Percentiles rank a stretch among this genome's conserved stretches.
Evolutionary conservation across 1,140 invertebrate genomes (phyloP).

Genomic region (Pseudomyrmex cubaensis): DNA sequence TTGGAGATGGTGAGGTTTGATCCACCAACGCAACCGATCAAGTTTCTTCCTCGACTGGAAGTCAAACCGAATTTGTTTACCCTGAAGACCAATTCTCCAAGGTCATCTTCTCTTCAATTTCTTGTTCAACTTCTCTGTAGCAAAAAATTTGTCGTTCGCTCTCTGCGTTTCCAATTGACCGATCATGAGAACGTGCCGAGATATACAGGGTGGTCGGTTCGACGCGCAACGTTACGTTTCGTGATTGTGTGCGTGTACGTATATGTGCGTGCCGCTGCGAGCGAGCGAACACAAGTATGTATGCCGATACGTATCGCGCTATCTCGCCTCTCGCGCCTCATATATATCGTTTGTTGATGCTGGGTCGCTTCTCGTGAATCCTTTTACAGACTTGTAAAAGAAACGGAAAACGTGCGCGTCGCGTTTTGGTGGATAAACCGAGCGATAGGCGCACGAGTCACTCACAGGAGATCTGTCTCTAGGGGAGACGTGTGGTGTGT

Average conservation of each 20-base stretch:
- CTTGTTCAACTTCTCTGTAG: no score
- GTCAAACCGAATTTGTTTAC: no score
- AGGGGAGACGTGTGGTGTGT: not conserved
- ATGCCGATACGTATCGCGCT: conserved; percentile 79
- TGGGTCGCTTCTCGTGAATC: conserved; percentile 77
- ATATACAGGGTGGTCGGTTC: no score
- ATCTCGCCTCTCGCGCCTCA: conserved; percentile 77
- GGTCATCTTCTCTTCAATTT: no score
- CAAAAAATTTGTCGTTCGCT: no score
- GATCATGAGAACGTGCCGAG: no score
- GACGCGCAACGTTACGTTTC: not conserved
- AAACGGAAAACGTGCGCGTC: conserved; percentile 65
- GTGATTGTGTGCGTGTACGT: not conserved
- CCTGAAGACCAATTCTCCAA: no score
- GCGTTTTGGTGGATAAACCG: not conserved
- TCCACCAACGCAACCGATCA: no score
- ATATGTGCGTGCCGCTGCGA: conserved; percentile 64
- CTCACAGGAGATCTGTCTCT: conserved; percentile 28
- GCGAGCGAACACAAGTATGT: conserved; percentile 14
- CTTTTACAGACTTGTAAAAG: conserved; percentile 31
- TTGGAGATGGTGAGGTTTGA: no score
- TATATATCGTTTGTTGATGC: conserved; percentile 83
- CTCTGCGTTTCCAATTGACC: no score
- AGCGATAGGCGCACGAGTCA: not conserved
- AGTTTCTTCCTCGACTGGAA: no score